These are phyloP conservation scores for Luidia sarsii DNA, from an alignment of 53 echinoderm and acorn worm genomes.

Conservation along the genomic window DNA sequence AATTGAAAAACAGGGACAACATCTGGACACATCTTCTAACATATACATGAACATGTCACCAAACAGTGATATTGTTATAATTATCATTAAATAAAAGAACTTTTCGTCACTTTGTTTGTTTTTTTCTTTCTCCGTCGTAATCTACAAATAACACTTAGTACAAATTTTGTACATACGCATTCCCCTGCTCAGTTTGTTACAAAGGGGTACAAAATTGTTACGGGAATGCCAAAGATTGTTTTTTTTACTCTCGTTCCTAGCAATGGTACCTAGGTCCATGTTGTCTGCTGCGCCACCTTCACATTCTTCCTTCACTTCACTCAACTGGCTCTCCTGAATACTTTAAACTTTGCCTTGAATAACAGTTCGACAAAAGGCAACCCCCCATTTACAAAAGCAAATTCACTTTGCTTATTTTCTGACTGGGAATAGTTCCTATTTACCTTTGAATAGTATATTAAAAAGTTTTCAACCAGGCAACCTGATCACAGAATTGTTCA, in stretches of 20 bases:
- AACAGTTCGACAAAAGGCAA: background rate
- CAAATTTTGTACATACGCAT: slow-evolving; percentile 64
- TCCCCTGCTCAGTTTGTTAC: slow-evolving; percentile 56
- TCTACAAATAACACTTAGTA: slow-evolving; percentile 60
- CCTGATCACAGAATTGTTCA: no score
- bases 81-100: slow-evolving; percentile 59
- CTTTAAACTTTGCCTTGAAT: background rate
- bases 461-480: no score
- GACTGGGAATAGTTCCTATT: no score
- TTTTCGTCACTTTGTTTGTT: slow-evolving; percentile 41
- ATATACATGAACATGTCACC: slow-evolving; percentile 59
- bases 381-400: slow-evolving; percentile 19
- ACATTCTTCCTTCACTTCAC: background rate
- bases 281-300: slow-evolving; percentile 33
- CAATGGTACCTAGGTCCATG: slow-evolving; percentile 17
- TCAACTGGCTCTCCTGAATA: background rate
- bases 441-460: no score
- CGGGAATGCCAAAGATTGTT: slow-evolving; percentile 49
- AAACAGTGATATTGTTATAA: slow-evolving; percentile 57
- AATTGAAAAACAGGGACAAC: slow-evolving; percentile 44
- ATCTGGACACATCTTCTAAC: slow-evolving; percentile 54
- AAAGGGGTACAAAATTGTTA: slow-evolving; percentile 65
- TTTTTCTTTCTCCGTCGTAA: slow-evolving; percentile 33
- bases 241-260: slow-evolving; percentile 29
- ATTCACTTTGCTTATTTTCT: no score